Conservation (phyloP, 2,797 vertebrate genomes). For the Bovichtus variegatus region DNA sequence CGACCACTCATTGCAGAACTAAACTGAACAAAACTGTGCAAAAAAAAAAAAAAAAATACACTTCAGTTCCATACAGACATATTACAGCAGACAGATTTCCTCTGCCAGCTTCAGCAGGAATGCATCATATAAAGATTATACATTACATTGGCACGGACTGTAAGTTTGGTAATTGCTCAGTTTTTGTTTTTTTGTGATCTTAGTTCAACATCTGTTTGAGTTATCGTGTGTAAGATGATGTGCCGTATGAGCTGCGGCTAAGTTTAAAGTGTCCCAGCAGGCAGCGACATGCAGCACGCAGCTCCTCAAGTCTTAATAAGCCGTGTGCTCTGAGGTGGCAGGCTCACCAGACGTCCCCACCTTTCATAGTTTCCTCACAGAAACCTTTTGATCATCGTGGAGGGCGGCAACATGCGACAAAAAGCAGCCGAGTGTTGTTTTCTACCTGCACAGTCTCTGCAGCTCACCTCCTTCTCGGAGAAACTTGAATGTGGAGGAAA, state of each 20-base stretch:
- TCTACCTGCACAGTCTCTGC: not conserved
- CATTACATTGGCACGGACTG: constrained; percentile 5
- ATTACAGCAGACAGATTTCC: constrained; percentile 2
- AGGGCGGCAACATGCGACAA: constrained; percentile 34
- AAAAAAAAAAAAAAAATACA: not conserved
- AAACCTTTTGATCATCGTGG: constrained; percentile 77
- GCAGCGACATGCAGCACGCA: constrained; percentile 12
- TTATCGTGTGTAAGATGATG: constrained; percentile 17
- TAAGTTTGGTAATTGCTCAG: constrained; percentile 28
- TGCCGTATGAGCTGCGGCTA: not conserved
- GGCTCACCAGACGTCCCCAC: constrained; percentile 38
- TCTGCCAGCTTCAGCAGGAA: constrained; percentile 16
- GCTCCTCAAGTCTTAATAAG: constrained; percentile 74
- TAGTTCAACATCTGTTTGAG: constrained; percentile 14
- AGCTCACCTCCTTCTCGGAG: constrained; percentile 14
- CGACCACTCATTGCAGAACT: not conserved
- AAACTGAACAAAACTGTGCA: not conserved
- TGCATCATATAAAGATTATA: constrained; percentile 7
- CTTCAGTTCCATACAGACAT: not conserved
- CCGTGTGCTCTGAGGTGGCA: constrained; percentile 64
- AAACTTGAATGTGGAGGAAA: constrained; percentile 12
- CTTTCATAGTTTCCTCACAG: constrained; percentile 69
- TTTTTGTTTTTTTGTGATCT: not conserved
- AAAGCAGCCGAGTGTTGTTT: constrained; percentile 44
- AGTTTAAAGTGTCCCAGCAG: constrained; percentile 39